Conservation (phyloP, 2,888 invertebrate genomes). For the Cerceris rybyensis region DNA sequence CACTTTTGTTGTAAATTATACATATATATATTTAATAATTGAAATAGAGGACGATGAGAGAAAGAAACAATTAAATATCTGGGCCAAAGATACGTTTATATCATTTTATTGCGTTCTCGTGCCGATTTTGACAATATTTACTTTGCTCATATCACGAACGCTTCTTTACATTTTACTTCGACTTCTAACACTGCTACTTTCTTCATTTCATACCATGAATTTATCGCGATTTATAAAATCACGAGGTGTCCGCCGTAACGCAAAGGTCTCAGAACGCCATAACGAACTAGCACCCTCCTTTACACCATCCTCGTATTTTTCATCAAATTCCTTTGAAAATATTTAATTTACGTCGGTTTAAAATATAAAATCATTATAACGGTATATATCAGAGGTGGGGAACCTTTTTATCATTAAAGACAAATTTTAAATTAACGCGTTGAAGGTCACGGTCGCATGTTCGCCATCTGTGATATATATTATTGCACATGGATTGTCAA, state of each 20-base stretch:
- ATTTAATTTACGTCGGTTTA: no score
- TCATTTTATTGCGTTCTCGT: constrained; percentile 19
- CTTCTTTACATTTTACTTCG: not conserved
- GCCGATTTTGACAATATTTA: not conserved
- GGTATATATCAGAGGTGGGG: no score
- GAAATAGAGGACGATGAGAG: not conserved
- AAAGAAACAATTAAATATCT: not conserved
- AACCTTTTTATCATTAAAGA: no score
- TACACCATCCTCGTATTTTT: no score
- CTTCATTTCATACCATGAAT: not conserved
- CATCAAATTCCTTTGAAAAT: no score
- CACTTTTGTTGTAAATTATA: not conserved
- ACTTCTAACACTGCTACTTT: not conserved
- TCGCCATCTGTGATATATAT: no score
- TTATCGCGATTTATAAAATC: constrained; percentile 29
- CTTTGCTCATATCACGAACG: not conserved
- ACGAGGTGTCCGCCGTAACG: not conserved
- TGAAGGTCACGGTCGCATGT: no score
- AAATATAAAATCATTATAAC: no score
- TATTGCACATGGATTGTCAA: not conserved
- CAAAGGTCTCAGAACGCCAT: accelerated
- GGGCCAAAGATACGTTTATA: not conserved
- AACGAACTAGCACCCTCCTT: not conserved
- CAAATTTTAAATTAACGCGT: no score
- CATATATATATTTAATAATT: not conserved